Base-by-base conservation (phyloP, 2,888 invertebrate genomes). In the Archaeoteleia sp. region DNA sequence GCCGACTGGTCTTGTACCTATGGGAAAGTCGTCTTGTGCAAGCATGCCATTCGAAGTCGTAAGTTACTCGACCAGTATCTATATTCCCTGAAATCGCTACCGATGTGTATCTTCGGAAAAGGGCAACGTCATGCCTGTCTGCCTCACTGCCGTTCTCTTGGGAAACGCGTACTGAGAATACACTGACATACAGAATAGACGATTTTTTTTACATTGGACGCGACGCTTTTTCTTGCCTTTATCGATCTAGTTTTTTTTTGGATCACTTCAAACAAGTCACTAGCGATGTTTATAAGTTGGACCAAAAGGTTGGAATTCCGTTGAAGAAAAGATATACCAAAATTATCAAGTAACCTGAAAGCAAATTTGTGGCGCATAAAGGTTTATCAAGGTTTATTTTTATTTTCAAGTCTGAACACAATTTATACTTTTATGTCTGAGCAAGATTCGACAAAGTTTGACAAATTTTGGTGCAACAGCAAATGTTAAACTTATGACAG, bases 11-110 rank as follows among this genome's bases (percentile, higher is more conserved):
- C 62, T 30, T 43, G 60, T 53, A 53, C 42, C 63, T 55, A 71
- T 54, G 71, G 55, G 67, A 71, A 74, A 74, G 72, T 67, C 65
- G 55, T 65, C 49, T 60, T 55, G 58, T 54, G 67, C 58, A 49
- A 67, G 46, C 54, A 62, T 54, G 29, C 48, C 63, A 55, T 57
- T 54, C 61, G 60, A 55, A 66, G 51, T 27, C 54, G 67, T 54
- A 34, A 66, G 53, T 63, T 30, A 49, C 43, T 48, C 63, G 57
- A 68, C 69, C 55, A 61, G 67, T 61, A 55, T 55, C 61, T 55
- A 51, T 67, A 51, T 67, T 66, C 48, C 53, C 53, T 66, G 66
- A 66, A 66, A 58, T 66, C 35, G 57, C 61, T 61, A 69, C 60
- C 69, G 61, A 61, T 61, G 45, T 46, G 69, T 69, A 66, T 69